These are phyloP conservation scores for Monodelphis domestica DNA, from an alignment of 2,797 vertebrate species.

Conservation along the genomic window DNA sequence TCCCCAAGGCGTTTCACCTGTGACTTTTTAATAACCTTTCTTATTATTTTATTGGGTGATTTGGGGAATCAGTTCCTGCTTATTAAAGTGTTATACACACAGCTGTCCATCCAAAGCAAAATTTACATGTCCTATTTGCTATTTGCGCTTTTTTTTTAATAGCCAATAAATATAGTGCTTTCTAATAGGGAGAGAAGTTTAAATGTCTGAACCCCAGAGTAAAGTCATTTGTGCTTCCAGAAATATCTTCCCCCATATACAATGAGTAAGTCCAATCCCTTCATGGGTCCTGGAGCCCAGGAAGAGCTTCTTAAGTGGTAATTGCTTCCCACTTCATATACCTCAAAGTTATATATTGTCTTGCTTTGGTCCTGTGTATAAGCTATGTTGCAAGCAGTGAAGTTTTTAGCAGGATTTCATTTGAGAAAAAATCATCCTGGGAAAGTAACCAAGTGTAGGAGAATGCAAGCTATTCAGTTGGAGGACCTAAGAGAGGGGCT, in stretches of 20 bases:
- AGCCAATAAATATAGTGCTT: slow-evolving; percentile 49
- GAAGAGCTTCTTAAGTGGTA: neutral
- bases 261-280: neutral
- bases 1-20: slow-evolving; percentile 56
- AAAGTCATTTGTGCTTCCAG: slow-evolving; percentile 20
- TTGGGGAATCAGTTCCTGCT: slow-evolving; percentile 21
- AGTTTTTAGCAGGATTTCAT: slow-evolving; percentile 15
- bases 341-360: neutral
- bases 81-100: neutral
- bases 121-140: slow-evolving; percentile 18
- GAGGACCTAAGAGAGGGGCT: slow-evolving; percentile 2
- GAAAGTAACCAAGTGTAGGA: neutral
- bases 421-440: slow-evolving; percentile 21
- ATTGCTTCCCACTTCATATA: neutral
- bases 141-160: slow-evolving; percentile 42
- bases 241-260: slow-evolving; percentile 25
- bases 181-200: slow-evolving; percentile 47
- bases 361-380: neutral
- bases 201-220: slow-evolving; percentile 1
- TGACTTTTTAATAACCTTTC: slow-evolving; percentile 54
- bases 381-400: neutral
- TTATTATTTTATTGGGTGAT: slow-evolving; percentile 62
- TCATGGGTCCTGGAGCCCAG: neutral
- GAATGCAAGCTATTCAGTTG: slow-evolving; percentile 26
- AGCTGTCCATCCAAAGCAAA: slow-evolving; percentile 19